Percentiles rank a stretch among this genome's conserved stretches.
These are phyloP conservation scores for Acanthosepion lycidas DNA, from an alignment of 2,888 invertebrate species.

Conservation along the genomic window DNA sequence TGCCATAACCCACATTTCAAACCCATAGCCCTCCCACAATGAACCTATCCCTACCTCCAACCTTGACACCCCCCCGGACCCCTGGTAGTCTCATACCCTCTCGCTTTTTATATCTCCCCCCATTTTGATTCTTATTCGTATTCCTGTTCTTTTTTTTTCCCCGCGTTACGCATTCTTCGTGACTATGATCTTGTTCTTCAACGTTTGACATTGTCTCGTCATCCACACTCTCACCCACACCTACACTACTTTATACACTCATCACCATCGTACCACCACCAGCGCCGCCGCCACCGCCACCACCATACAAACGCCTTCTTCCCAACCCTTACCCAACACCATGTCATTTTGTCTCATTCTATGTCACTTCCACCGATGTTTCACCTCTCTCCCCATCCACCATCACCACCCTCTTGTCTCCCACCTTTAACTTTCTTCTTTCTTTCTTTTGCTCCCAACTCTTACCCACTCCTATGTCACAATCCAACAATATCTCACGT, in stretches of 20 bases:
- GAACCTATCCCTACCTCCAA: neutral
- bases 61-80: neutral
- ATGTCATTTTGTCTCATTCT: neutral
- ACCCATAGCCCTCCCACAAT: neutral
- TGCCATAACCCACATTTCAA: neutral
- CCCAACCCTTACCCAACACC: neutral
- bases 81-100: neutral
- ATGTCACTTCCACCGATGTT: neutral
- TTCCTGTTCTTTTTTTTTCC: neutral
- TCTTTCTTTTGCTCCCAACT: neutral
- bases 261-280: neutral
- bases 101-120: neutral
- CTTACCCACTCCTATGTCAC: neutral
- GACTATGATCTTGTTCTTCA: neutral
- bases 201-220: neutral
- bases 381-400: neutral
- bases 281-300: neutral
- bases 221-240: neutral
- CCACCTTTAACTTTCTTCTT: neutral
- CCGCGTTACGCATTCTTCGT: neutral
- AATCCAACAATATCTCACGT: neutral
- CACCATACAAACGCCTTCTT: neutral
- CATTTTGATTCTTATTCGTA: neutral
- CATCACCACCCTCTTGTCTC: neutral
- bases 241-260: neutral